phyloP scores from a whole-genome alignment of 2,888 invertebrate genomes.

The Drosophila nr. fundita region DNA sequence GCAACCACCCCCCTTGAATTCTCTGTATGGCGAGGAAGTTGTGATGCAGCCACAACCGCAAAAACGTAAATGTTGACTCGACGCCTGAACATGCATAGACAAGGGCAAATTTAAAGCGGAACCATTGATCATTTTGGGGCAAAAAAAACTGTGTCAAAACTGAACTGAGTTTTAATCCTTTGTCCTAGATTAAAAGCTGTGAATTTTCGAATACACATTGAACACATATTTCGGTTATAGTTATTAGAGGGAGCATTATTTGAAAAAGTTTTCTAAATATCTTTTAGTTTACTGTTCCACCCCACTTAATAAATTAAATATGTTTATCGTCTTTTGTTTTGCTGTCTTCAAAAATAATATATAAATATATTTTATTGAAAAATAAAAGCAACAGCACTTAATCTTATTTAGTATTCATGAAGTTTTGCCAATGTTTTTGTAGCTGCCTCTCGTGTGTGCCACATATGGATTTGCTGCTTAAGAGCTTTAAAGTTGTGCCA shows the following conservation, averaged over 20 bases:
- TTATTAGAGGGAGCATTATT: not conserved
- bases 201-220: not conserved
- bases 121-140: not conserved
- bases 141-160: not conserved
- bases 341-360: not conserved
- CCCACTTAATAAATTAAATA: not conserved
- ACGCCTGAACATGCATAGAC: conserved; percentile 28
- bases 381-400: not conserved
- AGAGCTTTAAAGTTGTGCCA: conserved; percentile 30
- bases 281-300: not conserved
- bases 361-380: not conserved
- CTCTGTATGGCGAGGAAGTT: too few relatives aligned
- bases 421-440: not conserved
- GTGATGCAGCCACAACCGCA: conserved; percentile 65
- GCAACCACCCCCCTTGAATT: conserved; percentile 10
- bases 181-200: not conserved
- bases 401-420: not conserved
- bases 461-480: conserved; percentile 22
- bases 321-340: not conserved
- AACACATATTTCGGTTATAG: not conserved
- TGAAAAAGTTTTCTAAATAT: not conserved
- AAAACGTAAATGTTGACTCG: conserved; percentile 78
- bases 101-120: conserved; percentile 6
- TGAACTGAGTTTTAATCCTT: not conserved
- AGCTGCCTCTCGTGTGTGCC: not conserved